Conservation (phyloP, 2,888 invertebrate species). For the Dasysyrphus albostriatus region DNA sequence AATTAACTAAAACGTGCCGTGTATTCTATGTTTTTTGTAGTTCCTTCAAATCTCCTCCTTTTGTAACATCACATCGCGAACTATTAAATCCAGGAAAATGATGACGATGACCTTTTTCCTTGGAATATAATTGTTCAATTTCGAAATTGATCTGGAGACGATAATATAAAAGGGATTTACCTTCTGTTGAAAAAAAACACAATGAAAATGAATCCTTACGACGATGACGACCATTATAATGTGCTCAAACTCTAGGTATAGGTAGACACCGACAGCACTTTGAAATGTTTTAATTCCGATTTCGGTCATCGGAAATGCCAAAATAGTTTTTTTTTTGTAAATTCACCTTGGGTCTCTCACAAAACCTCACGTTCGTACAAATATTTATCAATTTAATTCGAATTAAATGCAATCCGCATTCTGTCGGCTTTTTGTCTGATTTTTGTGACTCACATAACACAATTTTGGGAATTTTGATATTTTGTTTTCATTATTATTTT, state of each 20-base stretch:
- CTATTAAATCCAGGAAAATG: neutral
- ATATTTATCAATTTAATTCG: constrained; percentile 21
- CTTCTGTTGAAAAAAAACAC: neutral
- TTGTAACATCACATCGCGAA: neutral
- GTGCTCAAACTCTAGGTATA: neutral
- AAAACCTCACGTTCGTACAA: constrained; percentile 29
- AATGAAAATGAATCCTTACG: neutral
- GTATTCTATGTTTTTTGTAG: no score
- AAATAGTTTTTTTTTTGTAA: neutral
- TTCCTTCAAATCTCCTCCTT: neutral
- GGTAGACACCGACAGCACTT: neutral
- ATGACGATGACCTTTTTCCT: constrained; percentile 23
- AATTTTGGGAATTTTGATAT: neutral
- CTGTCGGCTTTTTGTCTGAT: neutral
- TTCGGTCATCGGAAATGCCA: constrained; percentile 34
- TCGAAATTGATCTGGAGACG: neutral
- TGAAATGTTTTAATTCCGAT: constrained; percentile 11
- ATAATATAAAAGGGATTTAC: neutral
- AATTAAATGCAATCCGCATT: neutral
- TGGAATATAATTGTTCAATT: neutral
- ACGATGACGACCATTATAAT: neutral
- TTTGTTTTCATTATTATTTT: neutral
- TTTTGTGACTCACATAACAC: neutral
- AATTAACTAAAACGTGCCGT: no score
- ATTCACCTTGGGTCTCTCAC: neutral